phyloP scores from a whole-genome alignment of 1,140 invertebrate species.

The Aphaenogaster floridana region DNA sequence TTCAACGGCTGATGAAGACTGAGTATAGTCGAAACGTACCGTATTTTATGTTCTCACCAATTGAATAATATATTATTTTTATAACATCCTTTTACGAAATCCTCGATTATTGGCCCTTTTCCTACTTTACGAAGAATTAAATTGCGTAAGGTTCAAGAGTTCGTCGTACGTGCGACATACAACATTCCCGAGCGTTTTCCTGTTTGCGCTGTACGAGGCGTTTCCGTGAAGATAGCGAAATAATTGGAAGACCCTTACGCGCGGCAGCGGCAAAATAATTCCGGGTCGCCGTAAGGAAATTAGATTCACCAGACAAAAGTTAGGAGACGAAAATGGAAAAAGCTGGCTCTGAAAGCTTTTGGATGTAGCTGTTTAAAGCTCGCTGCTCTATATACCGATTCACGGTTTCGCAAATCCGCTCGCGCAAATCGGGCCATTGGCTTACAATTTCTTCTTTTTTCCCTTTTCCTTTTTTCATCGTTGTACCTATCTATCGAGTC shows the following conservation, averaged over 20 bases:
- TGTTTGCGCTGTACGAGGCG: not conserved
- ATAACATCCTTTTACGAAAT: no score
- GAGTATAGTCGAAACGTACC: no score
- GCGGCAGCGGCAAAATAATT: constrained; percentile 26
- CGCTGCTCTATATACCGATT: constrained; percentile 10
- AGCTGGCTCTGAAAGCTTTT: constrained; percentile 63
- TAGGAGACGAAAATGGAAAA: constrained; percentile 60
- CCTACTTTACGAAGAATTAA: not conserved
- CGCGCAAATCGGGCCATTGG: constrained; percentile 41
- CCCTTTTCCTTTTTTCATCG: not conserved
- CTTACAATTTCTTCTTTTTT: constrained; percentile 16
- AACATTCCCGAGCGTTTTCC: constrained; percentile 29
- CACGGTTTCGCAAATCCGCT: constrained; percentile 9
- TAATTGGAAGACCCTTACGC: constrained; percentile 44
- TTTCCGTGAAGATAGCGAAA: constrained; percentile 38
- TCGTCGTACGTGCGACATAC: constrained; percentile 19
- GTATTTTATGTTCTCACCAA: no score
- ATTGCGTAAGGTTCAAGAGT: constrained; percentile 30
- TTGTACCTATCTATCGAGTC: not conserved
- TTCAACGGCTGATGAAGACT: no score
- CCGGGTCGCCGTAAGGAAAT: constrained; percentile 51
- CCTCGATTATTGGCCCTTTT: no score
- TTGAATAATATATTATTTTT: no score
- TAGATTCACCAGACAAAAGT: constrained; percentile 55
- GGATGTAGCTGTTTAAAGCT: constrained; percentile 59